Evolutionary conservation across 1,140 invertebrate species (phyloP).

Genomic region (Drosophila hydei): DNA sequence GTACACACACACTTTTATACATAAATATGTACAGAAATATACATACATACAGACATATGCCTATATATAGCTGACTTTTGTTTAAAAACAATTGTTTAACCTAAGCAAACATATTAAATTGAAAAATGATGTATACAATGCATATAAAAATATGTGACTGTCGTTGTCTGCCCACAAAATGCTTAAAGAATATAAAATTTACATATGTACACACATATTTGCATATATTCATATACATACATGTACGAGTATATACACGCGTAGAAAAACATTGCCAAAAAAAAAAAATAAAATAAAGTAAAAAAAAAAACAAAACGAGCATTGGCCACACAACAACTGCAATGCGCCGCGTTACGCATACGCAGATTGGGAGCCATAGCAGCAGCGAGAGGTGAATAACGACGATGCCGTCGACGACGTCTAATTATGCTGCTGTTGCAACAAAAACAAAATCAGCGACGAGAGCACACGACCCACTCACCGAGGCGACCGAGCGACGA

Average conservation of each 20-base stretch:
- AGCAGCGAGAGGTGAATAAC: slow-evolving; percentile 5
- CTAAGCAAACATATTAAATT: slow-evolving; percentile 37
- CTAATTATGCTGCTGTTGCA: slow-evolving; percentile 50
- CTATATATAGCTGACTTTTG: not conserved
- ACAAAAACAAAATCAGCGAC: slow-evolving; percentile 28
- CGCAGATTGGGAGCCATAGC: slow-evolving; percentile 25
- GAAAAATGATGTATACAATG: slow-evolving; percentile 19
- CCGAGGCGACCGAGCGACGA: slow-evolving; percentile 45
- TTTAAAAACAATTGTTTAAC: slow-evolving; percentile 12
- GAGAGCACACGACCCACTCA: slow-evolving; percentile 48
- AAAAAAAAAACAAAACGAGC: slow-evolving; percentile 10
- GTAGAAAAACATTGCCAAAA: slow-evolving; percentile 25
- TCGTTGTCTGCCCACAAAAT: not conserved
- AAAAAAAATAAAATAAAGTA: not conserved
- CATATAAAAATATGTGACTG: slow-evolving; percentile 23
- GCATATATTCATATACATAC: not conserved
- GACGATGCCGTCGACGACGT: slow-evolving; percentile 26
- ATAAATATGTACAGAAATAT: not conserved
- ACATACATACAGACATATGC: not conserved
- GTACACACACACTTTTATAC: slow-evolving; percentile 13
- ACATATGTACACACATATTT: not conserved
- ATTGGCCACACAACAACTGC: slow-evolving; percentile 30
- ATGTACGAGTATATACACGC: not conserved
- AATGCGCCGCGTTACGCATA: slow-evolving; percentile 48
- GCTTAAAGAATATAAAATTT: slow-evolving; percentile 3